Conservation (phyloP, 2,888 invertebrate species). For the Clostera curtula region DNA sequence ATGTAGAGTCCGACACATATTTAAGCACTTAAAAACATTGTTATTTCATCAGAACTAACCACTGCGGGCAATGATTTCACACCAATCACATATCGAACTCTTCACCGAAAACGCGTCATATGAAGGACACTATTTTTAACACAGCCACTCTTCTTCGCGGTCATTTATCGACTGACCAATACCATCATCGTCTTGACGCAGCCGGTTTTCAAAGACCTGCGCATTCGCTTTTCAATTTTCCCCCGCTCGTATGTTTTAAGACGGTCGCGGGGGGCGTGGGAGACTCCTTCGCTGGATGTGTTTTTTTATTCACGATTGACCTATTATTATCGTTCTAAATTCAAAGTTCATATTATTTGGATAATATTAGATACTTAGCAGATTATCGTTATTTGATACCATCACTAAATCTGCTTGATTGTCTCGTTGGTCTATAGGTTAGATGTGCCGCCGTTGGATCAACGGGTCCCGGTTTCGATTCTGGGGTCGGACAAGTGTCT, state of each 20-base stretch:
- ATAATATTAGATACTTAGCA: no score
- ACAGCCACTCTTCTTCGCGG: conserved; percentile 30
- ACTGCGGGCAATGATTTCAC: conserved; percentile 24
- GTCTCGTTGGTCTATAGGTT: no score
- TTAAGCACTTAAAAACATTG: conserved; percentile 24
- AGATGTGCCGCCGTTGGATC: no score
- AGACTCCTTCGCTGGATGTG: conserved; percentile 6
- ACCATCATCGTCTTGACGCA: conserved; percentile 19
- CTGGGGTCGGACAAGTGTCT: no score
- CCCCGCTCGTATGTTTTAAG: background rate
- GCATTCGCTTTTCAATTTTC: conserved; percentile 11
- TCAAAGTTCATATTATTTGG: conserved; percentile 23
- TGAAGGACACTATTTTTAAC: conserved; percentile 36
- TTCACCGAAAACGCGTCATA: no score
- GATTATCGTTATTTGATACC: no score
- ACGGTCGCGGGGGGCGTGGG: conserved; percentile 1
- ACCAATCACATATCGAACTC: conserved; percentile 36
- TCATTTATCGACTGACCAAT: conserved; percentile 33
- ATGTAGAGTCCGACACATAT: conserved; percentile 43
- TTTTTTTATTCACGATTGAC: conserved; percentile 11
- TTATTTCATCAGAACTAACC: conserved; percentile 20
- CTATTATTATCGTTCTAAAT: conserved; percentile 28
- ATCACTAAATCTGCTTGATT: no score
- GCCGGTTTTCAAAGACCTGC: conserved; percentile 25
- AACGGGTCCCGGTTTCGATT: no score